Evolutionary conservation across 2,888 invertebrate genomes (phyloP).

Genomic region (Chymomyza amoena): DNA sequence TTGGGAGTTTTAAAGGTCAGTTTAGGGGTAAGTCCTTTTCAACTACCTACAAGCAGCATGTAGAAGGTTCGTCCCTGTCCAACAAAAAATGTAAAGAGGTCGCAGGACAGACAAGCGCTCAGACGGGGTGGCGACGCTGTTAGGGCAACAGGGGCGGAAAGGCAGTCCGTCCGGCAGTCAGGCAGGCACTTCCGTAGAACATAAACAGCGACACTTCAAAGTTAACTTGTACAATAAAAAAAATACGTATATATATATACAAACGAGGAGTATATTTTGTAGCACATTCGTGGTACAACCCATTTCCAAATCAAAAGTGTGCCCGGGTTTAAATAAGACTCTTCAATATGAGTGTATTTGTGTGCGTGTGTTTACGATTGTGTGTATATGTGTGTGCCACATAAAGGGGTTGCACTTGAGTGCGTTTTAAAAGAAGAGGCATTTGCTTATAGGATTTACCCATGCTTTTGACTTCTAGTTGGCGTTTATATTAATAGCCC

Average conservation of each 20-base stretch:
- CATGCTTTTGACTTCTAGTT: constrained; percentile 59
- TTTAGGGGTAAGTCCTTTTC: constrained; percentile 74
- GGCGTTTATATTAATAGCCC: constrained; percentile 59
- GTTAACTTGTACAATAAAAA: constrained; percentile 65
- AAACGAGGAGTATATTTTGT: background rate
- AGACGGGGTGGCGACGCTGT: background rate
- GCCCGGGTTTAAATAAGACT: background rate
- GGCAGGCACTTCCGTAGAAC: constrained; percentile 35
- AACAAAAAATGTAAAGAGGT: background rate
- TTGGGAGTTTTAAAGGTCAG: constrained; percentile 78
- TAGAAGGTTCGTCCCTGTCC: background rate
- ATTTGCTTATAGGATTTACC: constrained; percentile 59
- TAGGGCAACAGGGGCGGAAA: background rate
- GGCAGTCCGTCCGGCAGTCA: background rate
- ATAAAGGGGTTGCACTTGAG: background rate
- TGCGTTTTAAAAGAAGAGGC: constrained; percentile 7
- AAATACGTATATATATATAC: background rate
- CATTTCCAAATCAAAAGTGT: constrained; percentile 10
- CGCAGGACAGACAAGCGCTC: background rate
- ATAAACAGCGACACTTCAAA: constrained; percentile 66
- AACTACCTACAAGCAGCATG: constrained; percentile 27
- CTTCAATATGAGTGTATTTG: background rate
- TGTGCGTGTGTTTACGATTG: too few relatives aligned
- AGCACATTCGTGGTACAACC: background rate
- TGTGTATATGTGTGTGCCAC: background rate